A percentile compares a stretch with the other conserved stretches of the same genome.
Evolutionary conservation across 2,113 vertebrate genomes (phyloP).

Genomic region (Oncorhynchus clarkii): DNA sequence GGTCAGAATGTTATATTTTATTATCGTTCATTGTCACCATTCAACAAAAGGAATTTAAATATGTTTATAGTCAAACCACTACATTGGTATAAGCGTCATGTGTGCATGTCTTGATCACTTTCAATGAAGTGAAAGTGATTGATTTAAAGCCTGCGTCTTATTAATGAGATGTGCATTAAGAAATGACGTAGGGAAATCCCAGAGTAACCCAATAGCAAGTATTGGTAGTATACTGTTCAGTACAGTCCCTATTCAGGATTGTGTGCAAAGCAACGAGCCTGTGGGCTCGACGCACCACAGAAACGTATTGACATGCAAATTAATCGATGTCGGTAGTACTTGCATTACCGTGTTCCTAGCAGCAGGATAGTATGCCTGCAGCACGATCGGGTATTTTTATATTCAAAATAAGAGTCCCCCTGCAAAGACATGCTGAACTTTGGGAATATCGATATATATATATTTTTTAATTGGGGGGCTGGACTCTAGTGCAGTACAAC

Average conservation of each 20-base stretch:
- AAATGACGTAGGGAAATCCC: conserved; percentile 75
- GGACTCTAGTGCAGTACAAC: no score
- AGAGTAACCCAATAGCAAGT: conserved; percentile 63
- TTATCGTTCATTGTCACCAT: conserved; percentile 12
- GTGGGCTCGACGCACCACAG: no score
- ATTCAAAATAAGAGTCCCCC: no score
- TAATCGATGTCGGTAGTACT: no score
- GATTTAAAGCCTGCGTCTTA: conserved; percentile 19
- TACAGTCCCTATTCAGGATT: conserved; percentile 38
- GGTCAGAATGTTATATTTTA: neutral
- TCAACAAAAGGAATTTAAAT: conserved; percentile 7
- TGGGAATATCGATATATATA: no score
- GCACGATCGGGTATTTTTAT: no score
- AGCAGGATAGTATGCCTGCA: no score
- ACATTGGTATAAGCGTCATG: conserved; percentile 15
- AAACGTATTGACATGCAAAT: no score
- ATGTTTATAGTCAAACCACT: conserved; percentile 17
- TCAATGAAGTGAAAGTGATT: neutral
- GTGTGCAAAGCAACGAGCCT: conserved; percentile 23
- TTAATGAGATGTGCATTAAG: conserved; percentile 29
- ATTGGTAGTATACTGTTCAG: conserved; percentile 54
- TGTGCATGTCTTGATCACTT: neutral
- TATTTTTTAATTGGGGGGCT: no score
- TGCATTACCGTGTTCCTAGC: no score
- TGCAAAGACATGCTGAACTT: no score